Percentiles rank a stretch among this genome's conserved stretches.
Evolutionary conservation across 2,888 invertebrate species (phyloP).

Genomic region (Xylota sylvarum): DNA sequence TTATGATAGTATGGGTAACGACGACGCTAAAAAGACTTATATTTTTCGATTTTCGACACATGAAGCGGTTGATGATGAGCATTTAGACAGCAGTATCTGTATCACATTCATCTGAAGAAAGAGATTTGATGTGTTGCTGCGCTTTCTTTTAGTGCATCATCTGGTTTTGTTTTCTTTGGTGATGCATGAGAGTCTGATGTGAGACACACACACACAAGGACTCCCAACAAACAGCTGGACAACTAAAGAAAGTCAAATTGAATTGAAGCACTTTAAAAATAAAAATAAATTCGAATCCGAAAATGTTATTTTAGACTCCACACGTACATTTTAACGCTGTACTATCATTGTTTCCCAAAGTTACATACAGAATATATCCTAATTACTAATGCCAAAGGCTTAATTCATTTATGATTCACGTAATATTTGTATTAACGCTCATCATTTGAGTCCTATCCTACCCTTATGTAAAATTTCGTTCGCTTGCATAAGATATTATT

Average conservation of each 20-base stretch:
- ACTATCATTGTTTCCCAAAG: conserved; percentile 71
- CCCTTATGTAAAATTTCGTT: neutral
- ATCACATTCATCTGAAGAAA: conserved; percentile 15
- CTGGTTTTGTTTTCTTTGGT: conserved; percentile 2
- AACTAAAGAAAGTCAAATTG: neutral
- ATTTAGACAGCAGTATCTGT: conserved; percentile 6
- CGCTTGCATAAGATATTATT: conserved; percentile 38
- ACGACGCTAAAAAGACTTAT: conserved; percentile 2
- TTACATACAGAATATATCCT: neutral
- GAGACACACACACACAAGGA: neutral
- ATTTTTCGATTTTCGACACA: conserved; percentile 37
- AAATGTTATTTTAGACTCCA: conserved; percentile 8
- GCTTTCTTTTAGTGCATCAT: neutral
- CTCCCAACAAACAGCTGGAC: neutral
- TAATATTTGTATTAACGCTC: neutral
- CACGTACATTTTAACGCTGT: conserved; percentile 50
- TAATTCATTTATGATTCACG: conserved; percentile 45
- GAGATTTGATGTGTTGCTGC: neutral
- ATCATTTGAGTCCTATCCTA: neutral
- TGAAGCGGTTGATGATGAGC: conserved; percentile 19
- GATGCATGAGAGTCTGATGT: conserved; percentile 3
- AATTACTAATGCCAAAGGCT: conserved; percentile 32
- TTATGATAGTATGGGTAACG: conserved; percentile 70
- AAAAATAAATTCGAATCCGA: conserved; percentile 1
- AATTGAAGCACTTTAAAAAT: neutral